Conservation (phyloP, 1,140 invertebrate species). For the Dendrolimus punctatus region DNA sequence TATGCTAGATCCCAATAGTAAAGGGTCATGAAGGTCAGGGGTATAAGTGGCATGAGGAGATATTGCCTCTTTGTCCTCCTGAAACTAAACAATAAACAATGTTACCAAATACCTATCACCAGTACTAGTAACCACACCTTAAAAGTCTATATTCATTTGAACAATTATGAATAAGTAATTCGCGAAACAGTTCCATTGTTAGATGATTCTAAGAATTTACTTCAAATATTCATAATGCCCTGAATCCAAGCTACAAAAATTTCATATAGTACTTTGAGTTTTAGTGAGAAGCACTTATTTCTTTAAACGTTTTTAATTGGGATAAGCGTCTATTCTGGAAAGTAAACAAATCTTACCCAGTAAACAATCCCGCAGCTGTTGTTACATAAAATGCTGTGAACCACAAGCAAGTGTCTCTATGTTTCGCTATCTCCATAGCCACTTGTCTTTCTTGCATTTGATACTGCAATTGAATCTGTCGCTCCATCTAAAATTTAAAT, state of each 20-base stretch:
- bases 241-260: slow-evolving; percentile 1
- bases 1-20: slow-evolving; percentile 86
- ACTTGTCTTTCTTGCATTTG: slow-evolving; percentile 82
- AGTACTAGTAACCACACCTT: too few relatives aligned
- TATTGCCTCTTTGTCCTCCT: slow-evolving; percentile 74
- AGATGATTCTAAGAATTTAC: too few relatives aligned
- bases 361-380: slow-evolving; percentile 70
- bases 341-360: slow-evolving; percentile 67
- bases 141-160: too few relatives aligned
- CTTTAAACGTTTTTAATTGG: neutral
- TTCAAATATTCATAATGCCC: too few relatives aligned
- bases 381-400: slow-evolving; percentile 79
- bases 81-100: slow-evolving; percentile 66
- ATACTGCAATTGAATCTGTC: slow-evolving; percentile 85
- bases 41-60: slow-evolving; percentile 76
- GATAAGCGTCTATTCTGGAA: neutral
- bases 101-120: too few relatives aligned
- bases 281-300: neutral
- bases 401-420: slow-evolving; percentile 82
- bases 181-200: too few relatives aligned
- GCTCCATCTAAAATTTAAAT: slow-evolving; percentile 40
- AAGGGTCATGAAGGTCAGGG: slow-evolving; percentile 79
- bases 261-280: neutral
- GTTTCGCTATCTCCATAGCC: slow-evolving; percentile 80
- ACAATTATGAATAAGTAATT: too few relatives aligned